Evolutionary conservation across 2,113 vertebrate genomes (phyloP).

Genomic region (Oenanthe oenanthe): DNA sequence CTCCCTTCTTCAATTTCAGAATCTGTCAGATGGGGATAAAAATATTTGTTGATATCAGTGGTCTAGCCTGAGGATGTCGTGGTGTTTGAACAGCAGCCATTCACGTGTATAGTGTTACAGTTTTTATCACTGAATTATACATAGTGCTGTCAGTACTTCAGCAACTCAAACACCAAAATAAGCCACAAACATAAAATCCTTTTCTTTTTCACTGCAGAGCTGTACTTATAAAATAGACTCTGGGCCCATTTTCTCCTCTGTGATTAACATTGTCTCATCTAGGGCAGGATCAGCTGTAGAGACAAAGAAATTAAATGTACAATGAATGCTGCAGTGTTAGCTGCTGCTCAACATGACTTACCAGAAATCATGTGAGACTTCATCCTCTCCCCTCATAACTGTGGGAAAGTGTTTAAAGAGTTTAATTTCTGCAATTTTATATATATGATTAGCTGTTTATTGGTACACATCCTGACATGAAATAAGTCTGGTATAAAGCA

Average conservation of each 20-base stretch:
- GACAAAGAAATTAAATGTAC: background rate
- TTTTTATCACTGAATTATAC: background rate
- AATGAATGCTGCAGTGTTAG: background rate
- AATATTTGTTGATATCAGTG: background rate
- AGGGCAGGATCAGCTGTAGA: background rate
- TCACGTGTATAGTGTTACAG: background rate
- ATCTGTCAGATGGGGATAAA: background rate
- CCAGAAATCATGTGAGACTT: background rate
- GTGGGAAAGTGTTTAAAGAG: background rate
- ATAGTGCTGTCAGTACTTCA: background rate
- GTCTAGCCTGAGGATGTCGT: background rate
- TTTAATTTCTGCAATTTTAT: background rate
- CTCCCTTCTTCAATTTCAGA: background rate
- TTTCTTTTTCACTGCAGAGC: background rate
- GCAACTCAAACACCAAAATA: background rate
- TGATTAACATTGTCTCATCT: background rate
- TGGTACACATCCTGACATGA: background rate
- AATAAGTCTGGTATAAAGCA: background rate
- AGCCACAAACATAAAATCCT: background rate
- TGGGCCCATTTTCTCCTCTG: background rate
- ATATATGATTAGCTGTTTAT: background rate
- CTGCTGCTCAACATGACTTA: background rate
- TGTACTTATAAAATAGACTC: background rate
- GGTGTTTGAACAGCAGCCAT: background rate
- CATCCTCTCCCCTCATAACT: fast-evolving